A percentile compares a stretch with the other conserved stretches of the same genome.
phyloP scores from a whole-genome alignment of 2,888 invertebrate species.

The Rhopalosiphum nymphaeae region DNA sequence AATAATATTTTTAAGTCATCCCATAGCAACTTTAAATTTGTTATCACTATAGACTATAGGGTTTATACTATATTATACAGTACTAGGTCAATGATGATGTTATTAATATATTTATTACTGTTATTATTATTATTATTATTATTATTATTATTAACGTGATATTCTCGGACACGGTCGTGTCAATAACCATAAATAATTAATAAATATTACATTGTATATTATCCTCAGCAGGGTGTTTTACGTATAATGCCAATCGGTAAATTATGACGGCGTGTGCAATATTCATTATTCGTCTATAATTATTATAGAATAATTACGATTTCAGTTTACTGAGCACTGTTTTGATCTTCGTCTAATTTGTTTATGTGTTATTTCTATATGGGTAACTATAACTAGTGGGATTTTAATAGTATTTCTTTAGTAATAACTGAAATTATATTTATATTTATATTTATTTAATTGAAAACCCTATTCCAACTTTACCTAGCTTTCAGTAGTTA shows the following conservation, averaged over 20 bases:
- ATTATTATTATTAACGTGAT: not conserved
- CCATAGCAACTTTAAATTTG: not conserved
- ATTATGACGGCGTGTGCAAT: not conserved
- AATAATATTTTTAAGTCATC: not conserved
- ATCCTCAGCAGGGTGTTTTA: not conserved
- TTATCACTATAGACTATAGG: not conserved
- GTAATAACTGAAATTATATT: not conserved
- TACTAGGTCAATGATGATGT: not conserved
- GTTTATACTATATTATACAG: not conserved
- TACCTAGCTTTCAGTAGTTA: no score
- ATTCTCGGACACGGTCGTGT: not conserved
- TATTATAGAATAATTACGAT: not conserved
- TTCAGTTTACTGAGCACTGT: not conserved
- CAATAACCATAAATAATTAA: constrained; percentile 5
- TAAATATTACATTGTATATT: not conserved
- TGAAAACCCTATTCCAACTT: not conserved
- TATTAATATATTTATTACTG: not conserved
- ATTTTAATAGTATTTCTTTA: not conserved
- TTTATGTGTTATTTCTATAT: not conserved
- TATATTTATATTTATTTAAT: not conserved
- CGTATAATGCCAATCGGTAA: not conserved
- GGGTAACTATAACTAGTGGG: not conserved
- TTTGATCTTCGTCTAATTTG: not conserved
- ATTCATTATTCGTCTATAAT: not conserved
- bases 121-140: not conserved